phyloP scores from a whole-genome alignment of 2,113 vertebrate species.

The Grantiella picta region DNA sequence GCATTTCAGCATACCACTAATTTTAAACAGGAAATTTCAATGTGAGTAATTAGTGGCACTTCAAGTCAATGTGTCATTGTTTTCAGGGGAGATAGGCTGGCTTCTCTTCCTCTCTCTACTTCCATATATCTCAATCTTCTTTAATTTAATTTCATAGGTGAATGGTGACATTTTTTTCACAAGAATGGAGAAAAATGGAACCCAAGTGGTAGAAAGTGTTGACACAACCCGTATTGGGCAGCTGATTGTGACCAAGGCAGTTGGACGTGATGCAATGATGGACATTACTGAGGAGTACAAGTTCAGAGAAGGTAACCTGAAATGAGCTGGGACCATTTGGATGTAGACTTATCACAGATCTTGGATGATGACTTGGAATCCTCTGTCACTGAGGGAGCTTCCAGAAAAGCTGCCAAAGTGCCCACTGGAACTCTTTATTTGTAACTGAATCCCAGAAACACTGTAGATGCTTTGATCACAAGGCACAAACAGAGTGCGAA shows the following conservation, averaged over 20 bases:
- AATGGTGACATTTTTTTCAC: conserved; percentile 92
- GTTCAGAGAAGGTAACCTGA: conserved; percentile 86
- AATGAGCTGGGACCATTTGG: rapidly evolving
- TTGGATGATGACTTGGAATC: background rate
- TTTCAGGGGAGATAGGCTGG: background rate
- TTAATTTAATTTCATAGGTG: conserved; percentile 74
- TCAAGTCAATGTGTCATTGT: background rate
- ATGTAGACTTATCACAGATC: background rate
- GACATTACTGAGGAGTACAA: conserved; percentile 90
- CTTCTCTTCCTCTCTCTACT: background rate
- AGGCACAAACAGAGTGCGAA: background rate
- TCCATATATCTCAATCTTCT: background rate
- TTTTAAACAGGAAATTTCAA: background rate
- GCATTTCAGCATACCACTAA: background rate
- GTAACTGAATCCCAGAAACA: background rate
- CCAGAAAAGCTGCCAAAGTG: background rate
- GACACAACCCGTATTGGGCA: conserved; percentile 82
- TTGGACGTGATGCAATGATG: conserved; percentile 72
- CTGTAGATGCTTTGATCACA: background rate
- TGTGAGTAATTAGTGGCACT: background rate
- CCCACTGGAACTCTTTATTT: background rate
- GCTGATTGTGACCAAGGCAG: conserved; percentile 85
- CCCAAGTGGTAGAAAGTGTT: conserved; percentile 71
- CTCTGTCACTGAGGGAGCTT: background rate
- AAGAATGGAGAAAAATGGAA: conserved; percentile 79